Evolutionary conservation across 2,113 vertebrate genomes (phyloP).

Genomic region (Nematolebias whitei): DNA sequence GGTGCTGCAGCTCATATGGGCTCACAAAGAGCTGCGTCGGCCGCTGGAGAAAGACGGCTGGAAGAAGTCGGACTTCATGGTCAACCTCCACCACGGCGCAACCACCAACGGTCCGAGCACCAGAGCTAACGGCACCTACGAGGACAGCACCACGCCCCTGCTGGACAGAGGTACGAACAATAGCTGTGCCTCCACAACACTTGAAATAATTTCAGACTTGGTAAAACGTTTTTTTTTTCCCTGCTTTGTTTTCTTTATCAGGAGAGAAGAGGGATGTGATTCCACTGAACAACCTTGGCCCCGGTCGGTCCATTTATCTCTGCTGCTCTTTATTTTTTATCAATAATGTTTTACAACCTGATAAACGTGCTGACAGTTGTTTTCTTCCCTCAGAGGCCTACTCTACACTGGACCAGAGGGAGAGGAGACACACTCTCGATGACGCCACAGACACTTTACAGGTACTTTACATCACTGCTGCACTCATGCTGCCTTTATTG

Average conservation of each 20-base stretch:
- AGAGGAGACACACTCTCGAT: slow-evolving; percentile 90
- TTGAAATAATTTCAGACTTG: background rate
- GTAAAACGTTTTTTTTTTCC: background rate
- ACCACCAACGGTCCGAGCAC: slow-evolving; percentile 73
- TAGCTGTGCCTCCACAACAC: too few relatives aligned
- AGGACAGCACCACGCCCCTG: slow-evolving; percentile 94
- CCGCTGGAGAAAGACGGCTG: slow-evolving; percentile 96
- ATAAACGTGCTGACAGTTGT: background rate
- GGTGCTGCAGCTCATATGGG: slow-evolving; percentile 94
- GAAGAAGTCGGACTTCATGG: slow-evolving; percentile 96
- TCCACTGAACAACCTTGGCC: slow-evolving; percentile 92
- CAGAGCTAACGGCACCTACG: slow-evolving; percentile 86
- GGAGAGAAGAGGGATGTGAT: slow-evolving; percentile 94
- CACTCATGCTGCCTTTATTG: slow-evolving; percentile 1
- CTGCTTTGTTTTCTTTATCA: slow-evolving; percentile 49
- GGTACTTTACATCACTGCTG: slow-evolving; percentile 63
- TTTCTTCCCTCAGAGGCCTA: slow-evolving; percentile 80
- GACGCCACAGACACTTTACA: slow-evolving; percentile 88
- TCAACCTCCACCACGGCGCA: slow-evolving; percentile 78
- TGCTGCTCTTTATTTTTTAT: background rate
- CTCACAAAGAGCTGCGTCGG: slow-evolving; percentile 92
- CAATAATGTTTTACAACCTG: background rate
- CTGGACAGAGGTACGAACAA: slow-evolving; percentile 84
- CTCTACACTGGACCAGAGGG: slow-evolving; percentile 90
- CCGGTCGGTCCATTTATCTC: slow-evolving; percentile 80